These are phyloP conservation scores for Lanius ludovicianus DNA, from an alignment of 2,113 vertebrate genomes.

Conservation along the genomic window DNA sequence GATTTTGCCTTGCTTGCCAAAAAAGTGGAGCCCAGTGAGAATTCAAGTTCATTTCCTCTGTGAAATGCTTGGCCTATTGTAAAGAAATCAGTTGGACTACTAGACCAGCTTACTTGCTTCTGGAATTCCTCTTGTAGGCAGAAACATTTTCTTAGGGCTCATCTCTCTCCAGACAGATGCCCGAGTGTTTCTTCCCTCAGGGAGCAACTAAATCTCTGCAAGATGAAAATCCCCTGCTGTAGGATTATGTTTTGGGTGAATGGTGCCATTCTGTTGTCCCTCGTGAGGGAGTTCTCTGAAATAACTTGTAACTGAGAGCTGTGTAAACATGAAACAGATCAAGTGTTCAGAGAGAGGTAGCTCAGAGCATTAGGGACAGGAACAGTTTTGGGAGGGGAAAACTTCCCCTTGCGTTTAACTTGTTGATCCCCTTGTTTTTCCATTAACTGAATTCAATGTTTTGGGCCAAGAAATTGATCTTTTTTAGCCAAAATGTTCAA, in stretches of 20 bases:
- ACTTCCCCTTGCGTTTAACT: not conserved
- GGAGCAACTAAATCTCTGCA: not conserved
- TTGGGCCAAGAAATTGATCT: not conserved
- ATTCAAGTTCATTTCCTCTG: not conserved
- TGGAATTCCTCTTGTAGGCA: not conserved
- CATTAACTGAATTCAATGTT: not conserved
- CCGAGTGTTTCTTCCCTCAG: not conserved
- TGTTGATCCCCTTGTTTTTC: not conserved
- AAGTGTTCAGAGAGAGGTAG: not conserved
- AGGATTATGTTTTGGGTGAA: not conserved
- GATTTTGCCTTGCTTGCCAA: not conserved
- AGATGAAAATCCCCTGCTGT: not conserved
- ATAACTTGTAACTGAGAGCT: not conserved
- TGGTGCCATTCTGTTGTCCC: not conserved
- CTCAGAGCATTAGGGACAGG: not conserved
- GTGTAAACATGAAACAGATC: not conserved
- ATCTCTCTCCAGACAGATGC: not conserved
- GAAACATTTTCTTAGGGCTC: not conserved
- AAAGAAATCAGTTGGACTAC: not conserved
- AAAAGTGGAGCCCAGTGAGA: not conserved
- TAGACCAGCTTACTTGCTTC: not conserved
- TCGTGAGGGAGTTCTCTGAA: not conserved
- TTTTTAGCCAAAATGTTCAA: not conserved
- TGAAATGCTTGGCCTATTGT: not conserved
- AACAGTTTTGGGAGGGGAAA: not conserved